phyloP scores from a whole-genome alignment of 2,888 invertebrate genomes.

The Cacoxenus indagator region DNA sequence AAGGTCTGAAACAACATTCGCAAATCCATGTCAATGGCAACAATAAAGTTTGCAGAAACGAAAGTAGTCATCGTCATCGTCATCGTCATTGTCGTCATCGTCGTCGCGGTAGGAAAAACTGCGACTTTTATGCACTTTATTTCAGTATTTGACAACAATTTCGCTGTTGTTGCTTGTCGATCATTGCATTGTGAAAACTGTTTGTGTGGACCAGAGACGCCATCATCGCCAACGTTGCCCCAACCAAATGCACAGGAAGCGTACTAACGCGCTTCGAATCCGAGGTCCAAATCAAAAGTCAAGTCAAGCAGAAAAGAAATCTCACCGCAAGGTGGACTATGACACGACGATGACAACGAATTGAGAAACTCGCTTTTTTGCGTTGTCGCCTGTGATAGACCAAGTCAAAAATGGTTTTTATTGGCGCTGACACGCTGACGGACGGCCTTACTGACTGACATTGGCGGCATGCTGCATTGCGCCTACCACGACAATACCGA shows the following conservation, averaged over 20 bases:
- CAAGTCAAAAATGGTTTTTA: conserved; percentile 25
- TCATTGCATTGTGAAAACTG: too few species aligned
- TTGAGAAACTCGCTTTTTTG: neutral
- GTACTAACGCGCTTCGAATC: neutral
- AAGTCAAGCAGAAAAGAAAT: too few species aligned
- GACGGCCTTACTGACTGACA: neutral
- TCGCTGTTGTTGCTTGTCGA: conserved; percentile 46
- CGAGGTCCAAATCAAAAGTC: neutral
- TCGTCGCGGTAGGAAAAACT: neutral
- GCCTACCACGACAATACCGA: neutral
- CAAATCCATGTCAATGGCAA: conserved; percentile 21
- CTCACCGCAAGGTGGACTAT: conserved; percentile 28
- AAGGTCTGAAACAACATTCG: conserved; percentile 50
- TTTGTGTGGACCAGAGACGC: too few species aligned
- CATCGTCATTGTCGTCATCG: neutral
- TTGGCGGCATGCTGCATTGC: neutral
- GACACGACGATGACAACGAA: neutral
- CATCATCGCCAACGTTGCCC: neutral
- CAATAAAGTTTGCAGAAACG: conserved; percentile 12
- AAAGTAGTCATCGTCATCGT: conserved; percentile 7
- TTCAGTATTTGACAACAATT: conserved; percentile 41
- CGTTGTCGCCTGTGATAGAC: neutral
- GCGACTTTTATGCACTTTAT: conserved; percentile 49
- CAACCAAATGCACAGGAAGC: neutral
- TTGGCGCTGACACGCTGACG: too few species aligned